Conservation (phyloP, 2,797 vertebrate species). For the Muscicapa comitata region DNA sequence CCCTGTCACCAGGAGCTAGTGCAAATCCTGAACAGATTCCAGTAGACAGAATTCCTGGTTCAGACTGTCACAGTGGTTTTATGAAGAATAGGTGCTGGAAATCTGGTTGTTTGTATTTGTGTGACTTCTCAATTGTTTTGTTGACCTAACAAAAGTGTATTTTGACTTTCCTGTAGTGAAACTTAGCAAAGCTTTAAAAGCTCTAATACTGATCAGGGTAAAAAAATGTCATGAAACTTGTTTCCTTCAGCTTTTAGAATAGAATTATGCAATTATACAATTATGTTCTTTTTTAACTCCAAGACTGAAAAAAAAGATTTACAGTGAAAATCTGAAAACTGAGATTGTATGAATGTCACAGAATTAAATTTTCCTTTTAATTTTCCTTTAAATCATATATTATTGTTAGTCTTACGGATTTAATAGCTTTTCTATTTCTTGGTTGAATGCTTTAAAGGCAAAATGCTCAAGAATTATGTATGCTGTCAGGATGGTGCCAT, state of each 20-base stretch:
- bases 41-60: neutral
- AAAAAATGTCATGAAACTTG: neutral
- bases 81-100: neutral
- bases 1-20: neutral
- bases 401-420: fast-evolving
- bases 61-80: neutral
- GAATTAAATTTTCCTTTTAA: neutral
- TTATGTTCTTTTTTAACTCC: neutral
- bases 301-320: neutral
- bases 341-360: neutral
- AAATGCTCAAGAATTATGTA: neutral
- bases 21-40: neutral
- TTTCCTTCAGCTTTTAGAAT: neutral
- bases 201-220: neutral
- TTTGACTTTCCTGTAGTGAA: neutral
- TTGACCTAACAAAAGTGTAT: neutral
- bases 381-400: neutral
- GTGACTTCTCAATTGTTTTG: neutral
- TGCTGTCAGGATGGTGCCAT: neutral
- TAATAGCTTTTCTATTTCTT: neutral
- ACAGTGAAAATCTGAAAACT: neutral
- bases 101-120: neutral
- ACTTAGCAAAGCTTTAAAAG: neutral
- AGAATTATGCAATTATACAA: neutral
- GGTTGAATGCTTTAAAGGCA: neutral